Evolutionary conservation across 2,113 vertebrate species (phyloP).

Genomic region (Proteles cristata): DNA sequence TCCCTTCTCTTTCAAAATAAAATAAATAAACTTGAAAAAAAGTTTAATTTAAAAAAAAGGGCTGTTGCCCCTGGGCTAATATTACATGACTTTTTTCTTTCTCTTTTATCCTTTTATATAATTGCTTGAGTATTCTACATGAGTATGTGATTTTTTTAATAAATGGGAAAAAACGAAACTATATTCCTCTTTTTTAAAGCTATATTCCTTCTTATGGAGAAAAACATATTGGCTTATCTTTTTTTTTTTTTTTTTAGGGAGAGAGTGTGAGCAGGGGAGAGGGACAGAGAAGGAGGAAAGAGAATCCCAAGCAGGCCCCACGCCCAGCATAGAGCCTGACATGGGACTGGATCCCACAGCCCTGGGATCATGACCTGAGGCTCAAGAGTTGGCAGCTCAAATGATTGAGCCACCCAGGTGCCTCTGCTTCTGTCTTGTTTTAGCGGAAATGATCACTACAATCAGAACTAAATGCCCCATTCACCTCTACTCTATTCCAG

Average conservation of each 20-base stretch:
- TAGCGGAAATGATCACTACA: not conserved
- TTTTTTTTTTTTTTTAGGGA: too few species aligned
- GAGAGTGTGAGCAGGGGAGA: too few species aligned
- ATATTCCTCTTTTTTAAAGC: not conserved
- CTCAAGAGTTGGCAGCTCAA: too few species aligned
- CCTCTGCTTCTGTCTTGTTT: not conserved
- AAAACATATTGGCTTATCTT: not conserved
- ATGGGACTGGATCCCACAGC: too few species aligned
- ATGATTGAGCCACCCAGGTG: too few species aligned
- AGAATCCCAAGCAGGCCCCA: too few species aligned
- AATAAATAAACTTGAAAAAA: too few species aligned
- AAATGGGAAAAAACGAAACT: not conserved
- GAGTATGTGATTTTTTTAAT: not conserved
- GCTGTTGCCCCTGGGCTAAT: not conserved
- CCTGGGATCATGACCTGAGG: too few species aligned
- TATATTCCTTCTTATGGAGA: not conserved
- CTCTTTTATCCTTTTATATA: not conserved
- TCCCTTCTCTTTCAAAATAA: too few species aligned
- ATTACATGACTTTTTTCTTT: not conserved
- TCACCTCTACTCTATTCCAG: not conserved
- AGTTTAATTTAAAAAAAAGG: too few species aligned
- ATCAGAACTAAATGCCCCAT: not conserved
- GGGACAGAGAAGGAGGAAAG: too few species aligned
- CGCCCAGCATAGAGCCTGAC: too few species aligned
- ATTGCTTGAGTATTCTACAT: not conserved